Evolutionary conservation across 2,888 invertebrate genomes (phyloP).

Genomic region (Platycnemis pennipes): DNA sequence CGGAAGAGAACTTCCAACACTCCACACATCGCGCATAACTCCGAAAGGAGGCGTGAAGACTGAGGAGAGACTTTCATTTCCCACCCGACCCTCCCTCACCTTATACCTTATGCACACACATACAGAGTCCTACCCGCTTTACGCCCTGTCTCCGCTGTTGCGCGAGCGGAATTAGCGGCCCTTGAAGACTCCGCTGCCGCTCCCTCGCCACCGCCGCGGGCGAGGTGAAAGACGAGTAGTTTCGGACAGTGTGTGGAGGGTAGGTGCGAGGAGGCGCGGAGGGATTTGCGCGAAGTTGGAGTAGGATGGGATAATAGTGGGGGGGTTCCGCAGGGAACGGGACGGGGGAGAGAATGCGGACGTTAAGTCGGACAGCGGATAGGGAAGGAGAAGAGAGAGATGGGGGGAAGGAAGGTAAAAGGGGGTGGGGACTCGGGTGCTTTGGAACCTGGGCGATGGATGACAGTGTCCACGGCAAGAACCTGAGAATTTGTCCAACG

Average conservation of each 20-base stretch:
- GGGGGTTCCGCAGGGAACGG: conserved; percentile 79
- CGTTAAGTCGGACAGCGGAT: background rate
- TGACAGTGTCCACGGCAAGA: conserved; percentile 68
- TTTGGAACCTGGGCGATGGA: conserved; percentile 42
- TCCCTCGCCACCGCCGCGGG: conserved; percentile 70
- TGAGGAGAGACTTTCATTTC: background rate
- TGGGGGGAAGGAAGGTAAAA: conserved; percentile 80
- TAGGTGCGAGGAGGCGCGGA: conserved; percentile 52
- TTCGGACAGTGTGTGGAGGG: conserved; percentile 72
- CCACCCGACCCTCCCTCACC: background rate
- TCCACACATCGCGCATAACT: background rate
- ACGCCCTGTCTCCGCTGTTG: background rate
- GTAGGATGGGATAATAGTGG: conserved; percentile 76
- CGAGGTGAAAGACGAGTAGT: conserved; percentile 71
- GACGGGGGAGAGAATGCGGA: conserved; percentile 79
- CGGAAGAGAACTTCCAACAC: too few species aligned
- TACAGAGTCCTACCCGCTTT: background rate
- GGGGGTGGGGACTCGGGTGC: conserved; percentile 76
- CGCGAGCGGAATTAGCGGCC: conserved; percentile 40
- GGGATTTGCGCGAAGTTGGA: conserved; percentile 77
- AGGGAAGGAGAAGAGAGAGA: conserved; percentile 72
- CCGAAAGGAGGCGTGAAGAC: background rate
- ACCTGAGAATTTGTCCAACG: conserved; percentile 69
- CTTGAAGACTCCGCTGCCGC: conserved; percentile 69
- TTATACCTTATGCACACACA: conserved; percentile 1